Conservation (phyloP, 2,888 invertebrate genomes). For the Trichopria drosophilae region DNA sequence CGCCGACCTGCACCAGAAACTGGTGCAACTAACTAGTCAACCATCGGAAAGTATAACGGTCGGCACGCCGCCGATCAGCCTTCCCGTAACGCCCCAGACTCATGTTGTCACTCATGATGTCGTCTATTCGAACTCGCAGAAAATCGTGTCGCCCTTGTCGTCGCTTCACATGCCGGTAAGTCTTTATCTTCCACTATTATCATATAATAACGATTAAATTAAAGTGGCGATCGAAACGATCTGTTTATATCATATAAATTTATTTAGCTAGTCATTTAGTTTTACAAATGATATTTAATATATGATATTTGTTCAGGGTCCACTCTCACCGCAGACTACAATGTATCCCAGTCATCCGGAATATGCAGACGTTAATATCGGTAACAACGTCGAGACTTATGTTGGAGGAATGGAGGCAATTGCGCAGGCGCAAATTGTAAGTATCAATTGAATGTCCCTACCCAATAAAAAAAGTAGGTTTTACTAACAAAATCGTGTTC, state of each 20-base stretch:
- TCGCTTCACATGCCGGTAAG: no score
- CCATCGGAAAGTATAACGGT: constrained; percentile 57
- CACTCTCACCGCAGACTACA: constrained; percentile 58
- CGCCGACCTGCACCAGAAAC: constrained; percentile 64
- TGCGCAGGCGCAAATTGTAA: no score
- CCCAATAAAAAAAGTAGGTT: constrained; percentile 20
- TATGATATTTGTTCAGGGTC: constrained; percentile 50
- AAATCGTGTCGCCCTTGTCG: no score
- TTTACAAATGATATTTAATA: no score
- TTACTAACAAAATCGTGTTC: constrained; percentile 7
- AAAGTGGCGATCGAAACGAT: no score
- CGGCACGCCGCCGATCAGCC: constrained; percentile 61
- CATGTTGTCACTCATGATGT: no score
- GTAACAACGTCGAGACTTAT: constrained; percentile 28
- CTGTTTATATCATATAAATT: no score
- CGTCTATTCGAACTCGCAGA: no score
- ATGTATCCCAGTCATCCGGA: constrained; percentile 41
- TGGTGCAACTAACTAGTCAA: constrained; percentile 62
- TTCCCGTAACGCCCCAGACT: constrained; percentile 68
- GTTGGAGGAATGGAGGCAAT: neutral
- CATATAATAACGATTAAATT: no score
- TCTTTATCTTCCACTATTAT: no score
- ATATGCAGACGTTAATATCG: constrained; percentile 11
- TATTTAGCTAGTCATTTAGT: no score
- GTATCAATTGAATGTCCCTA: no score